Evolutionary conservation across 1,140 invertebrate species (phyloP), one percentile per base, ranked within the genome.

Genomic region (Bombus polaris): DNA sequence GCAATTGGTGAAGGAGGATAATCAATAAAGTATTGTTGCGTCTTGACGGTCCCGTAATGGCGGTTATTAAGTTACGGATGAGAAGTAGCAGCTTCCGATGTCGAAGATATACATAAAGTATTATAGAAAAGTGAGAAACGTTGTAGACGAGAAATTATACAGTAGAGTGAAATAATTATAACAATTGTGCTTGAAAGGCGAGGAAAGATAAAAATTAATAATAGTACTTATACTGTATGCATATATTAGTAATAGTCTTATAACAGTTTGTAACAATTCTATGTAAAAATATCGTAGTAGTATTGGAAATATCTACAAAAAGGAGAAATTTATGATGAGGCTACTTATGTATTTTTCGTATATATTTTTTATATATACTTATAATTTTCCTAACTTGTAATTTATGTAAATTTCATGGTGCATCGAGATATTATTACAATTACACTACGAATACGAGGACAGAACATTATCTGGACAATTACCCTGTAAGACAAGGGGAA

Each of bases 11-110:
- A 71, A 71, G 37, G 25, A 71, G 37, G 25, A 70, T 71, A 32
- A 71, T 71, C 68, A 71, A 71, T 71, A 39, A 71, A 28, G 37
- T 25, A 71, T 71, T 71, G 68, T 71, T 71, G 37, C 37, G 68
- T 71, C 68, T 71, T 71, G 68, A 13, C 39, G 37, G 10, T 28
- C 12, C 22, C 37, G 25, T 71, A 71, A 71, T 39, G 37, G 25
- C 1, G 4, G 25, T 71, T 71, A 39, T 71, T 71, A 39, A 71
- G 10, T 39, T 71, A 71, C 10, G 12, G 6, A 71, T 13, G 1
- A 12, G 25, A 71, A 39, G 37, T 71, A 28, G 68, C 37, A 71
- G 35, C 25, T 71, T 71, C 22, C 68, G 35, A 71, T 39, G 4
- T 13, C 12, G 68, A 35, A 18, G 32, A 35, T 68, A 25, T 8